Percentiles rank a stretch among this genome's conserved stretches.
These are phyloP conservation scores for Paguma larvata DNA, from an alignment of 2,797 vertebrate species.

Conservation along the genomic window DNA sequence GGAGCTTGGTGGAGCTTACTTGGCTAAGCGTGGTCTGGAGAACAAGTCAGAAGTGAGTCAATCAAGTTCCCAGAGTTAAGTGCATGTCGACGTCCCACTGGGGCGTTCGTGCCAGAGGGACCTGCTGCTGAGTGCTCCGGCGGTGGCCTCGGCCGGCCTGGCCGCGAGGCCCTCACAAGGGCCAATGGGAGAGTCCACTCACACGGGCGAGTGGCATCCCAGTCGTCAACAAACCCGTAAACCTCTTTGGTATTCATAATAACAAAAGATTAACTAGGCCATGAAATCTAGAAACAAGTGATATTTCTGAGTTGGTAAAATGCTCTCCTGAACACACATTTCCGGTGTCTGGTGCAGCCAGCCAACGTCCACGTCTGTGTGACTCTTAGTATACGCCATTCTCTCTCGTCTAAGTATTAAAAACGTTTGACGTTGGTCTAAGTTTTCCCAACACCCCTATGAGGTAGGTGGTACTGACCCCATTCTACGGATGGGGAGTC, in stretches of 20 bases:
- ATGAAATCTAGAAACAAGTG: slow-evolving; percentile 77
- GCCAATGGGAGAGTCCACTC: slow-evolving; percentile 43
- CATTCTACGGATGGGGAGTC: slow-evolving; percentile 30
- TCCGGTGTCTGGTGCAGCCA: slow-evolving; percentile 14
- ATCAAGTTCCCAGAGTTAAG: not conserved
- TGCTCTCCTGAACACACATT: not conserved
- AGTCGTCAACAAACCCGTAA: slow-evolving; percentile 72
- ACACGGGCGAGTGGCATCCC: slow-evolving; percentile 60
- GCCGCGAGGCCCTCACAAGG: not conserved
- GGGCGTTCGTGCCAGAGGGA: not conserved
- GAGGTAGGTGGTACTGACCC: slow-evolving; percentile 72
- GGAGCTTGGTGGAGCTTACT: rapidly evolving
- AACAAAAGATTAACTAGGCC: slow-evolving; percentile 76
- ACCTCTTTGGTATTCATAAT: slow-evolving; percentile 88
- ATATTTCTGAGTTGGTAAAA: slow-evolving; percentile 77
- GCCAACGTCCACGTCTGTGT: not conserved
- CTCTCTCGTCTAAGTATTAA: not conserved
- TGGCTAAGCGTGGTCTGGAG: not conserved
- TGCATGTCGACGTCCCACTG: rapidly evolving
- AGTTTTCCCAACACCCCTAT: slow-evolving; percentile 73
- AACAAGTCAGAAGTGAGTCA: not conserved
- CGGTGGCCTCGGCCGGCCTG: not conserved
- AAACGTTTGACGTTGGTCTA: not conserved
- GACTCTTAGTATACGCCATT: rapidly evolving
- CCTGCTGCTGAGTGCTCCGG: not conserved